Conservation (phyloP, 2,888 invertebrate species). For the Coecobrya sp. region DNA sequence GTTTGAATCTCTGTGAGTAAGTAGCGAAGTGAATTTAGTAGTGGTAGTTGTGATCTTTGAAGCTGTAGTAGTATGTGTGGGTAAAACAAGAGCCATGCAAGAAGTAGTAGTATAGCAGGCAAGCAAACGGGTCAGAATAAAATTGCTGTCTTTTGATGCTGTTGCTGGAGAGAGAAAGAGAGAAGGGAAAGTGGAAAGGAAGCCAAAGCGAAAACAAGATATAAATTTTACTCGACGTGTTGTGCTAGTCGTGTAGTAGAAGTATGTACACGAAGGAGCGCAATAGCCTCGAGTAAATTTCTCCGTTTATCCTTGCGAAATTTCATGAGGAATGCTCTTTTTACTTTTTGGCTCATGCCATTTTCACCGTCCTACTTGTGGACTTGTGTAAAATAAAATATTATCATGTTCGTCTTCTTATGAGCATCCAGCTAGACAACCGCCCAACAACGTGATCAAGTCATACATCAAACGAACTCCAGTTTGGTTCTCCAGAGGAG, state of each 20-base stretch:
- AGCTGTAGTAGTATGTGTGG: not conserved
- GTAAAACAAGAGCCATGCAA: conserved; percentile 31
- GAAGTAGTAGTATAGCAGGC: no score
- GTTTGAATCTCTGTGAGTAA: not conserved
- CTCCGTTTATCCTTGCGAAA: conserved; percentile 47
- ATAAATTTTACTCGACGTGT: conserved; percentile 13
- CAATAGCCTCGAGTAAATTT: conserved; percentile 47
- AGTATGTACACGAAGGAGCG: not conserved
- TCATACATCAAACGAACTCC: conserved; percentile 9
- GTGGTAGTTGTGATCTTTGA: not conserved
- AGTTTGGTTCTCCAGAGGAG: not conserved
- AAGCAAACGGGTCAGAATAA: conserved; percentile 28
- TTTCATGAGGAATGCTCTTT: conserved; percentile 34
- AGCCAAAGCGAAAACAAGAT: conserved; percentile 24
- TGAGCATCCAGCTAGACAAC: not conserved
- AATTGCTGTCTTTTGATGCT: conserved; percentile 20
- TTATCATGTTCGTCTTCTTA: not conserved
- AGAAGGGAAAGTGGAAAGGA: conserved; percentile 39
- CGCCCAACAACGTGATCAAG: conserved; percentile 12
- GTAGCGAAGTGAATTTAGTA: not conserved
- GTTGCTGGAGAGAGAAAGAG: conserved; percentile 19
- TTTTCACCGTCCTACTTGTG: conserved; percentile 8
- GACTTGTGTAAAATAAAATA: not conserved
- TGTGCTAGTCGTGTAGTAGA: not conserved
- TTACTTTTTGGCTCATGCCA: conserved; percentile 26